Conservation (phyloP, 2,113 vertebrate genomes). For the Ancistrus triradiatus region DNA sequence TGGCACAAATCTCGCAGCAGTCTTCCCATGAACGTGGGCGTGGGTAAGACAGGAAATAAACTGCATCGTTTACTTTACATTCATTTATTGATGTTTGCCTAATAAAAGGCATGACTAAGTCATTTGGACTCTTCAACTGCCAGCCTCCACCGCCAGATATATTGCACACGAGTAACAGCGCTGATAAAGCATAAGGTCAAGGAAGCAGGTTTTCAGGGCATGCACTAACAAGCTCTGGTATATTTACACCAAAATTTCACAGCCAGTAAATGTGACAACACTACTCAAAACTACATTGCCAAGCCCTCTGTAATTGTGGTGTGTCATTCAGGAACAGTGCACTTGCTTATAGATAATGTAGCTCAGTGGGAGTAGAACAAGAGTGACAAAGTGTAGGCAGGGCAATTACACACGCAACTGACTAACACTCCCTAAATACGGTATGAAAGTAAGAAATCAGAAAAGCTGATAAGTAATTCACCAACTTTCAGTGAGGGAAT, state of each 20-base stretch:
- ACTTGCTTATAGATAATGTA: conserved; percentile 32
- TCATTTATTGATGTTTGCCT: conserved; percentile 84
- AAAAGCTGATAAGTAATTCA: neutral
- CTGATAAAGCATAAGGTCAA: conserved; percentile 50
- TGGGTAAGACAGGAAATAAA: conserved; percentile 89
- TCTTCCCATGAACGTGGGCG: conserved; percentile 69
- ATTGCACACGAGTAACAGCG: conserved; percentile 64
- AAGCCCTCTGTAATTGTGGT: conserved; percentile 57
- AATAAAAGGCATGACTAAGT: conserved; percentile 95
- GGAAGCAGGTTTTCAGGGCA: conserved; percentile 46
- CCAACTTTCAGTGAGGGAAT: neutral
- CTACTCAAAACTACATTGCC: conserved; percentile 59
- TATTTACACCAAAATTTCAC: conserved; percentile 53
- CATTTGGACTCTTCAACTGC: conserved; percentile 86
- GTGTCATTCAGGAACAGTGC: conserved; percentile 55
- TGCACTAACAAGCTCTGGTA: conserved; percentile 51
- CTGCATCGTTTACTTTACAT: conserved; percentile 98
- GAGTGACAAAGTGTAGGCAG: neutral
- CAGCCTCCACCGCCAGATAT: conserved; percentile 82
- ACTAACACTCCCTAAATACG: neutral
- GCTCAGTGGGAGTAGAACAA: conserved; percentile 11
- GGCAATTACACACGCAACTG: neutral
- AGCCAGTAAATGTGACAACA: conserved; percentile 40
- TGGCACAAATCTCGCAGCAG: conserved; percentile 88
- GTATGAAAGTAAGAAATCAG: neutral